Evolutionary conservation across 2,113 vertebrate species (phyloP).

Genomic region (Microcebus griseorufus): DNA sequence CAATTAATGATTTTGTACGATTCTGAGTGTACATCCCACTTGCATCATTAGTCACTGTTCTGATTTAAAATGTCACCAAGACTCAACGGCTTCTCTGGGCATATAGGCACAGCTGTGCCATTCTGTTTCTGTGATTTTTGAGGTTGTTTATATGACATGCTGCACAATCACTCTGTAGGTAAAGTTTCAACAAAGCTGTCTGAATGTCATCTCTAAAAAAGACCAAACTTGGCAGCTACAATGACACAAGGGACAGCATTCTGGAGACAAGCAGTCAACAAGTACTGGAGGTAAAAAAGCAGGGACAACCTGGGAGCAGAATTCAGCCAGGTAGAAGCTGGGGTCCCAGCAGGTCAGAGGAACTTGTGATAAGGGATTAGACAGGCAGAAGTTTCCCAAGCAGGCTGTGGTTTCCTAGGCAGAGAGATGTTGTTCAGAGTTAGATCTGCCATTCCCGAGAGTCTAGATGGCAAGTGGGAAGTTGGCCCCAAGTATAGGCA

Average conservation of each 20-base stretch:
- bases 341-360: neutral
- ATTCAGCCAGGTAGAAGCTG: neutral
- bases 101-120: neutral
- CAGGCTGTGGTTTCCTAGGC: neutral
- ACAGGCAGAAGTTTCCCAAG: too few relatives aligned
- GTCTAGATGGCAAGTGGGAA: neutral
- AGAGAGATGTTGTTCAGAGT: neutral
- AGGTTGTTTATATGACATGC: neutral
- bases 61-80: slow-evolving; percentile 39
- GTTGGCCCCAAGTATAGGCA: neutral
- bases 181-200: slow-evolving; percentile 16
- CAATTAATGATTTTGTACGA: neutral
- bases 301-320: neutral
- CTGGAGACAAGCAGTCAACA: neutral
- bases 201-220: slow-evolving; percentile 34
- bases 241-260: neutral
- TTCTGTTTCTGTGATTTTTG: neutral
- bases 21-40: neutral
- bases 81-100: slow-evolving; percentile 19
- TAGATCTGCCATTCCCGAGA: neutral
- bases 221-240: neutral
- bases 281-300: neutral
- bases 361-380: neutral
- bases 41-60: slow-evolving; percentile 41
- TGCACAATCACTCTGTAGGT: neutral